Conservation (phyloP, 2,888 invertebrate species). For the Diadromus collaris region DNA sequence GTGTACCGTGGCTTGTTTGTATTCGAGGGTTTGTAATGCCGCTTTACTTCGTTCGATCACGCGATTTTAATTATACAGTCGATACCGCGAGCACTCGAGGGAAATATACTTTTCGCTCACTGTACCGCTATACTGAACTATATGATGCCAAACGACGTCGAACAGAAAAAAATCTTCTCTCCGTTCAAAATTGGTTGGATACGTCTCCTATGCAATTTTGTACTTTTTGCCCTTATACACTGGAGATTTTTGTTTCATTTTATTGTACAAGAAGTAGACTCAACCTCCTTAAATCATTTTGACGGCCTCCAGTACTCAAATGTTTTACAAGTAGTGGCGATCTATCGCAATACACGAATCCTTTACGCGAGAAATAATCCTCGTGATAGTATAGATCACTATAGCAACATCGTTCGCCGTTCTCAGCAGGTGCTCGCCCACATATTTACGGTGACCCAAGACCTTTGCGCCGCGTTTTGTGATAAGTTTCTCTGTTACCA, state of each 20-base stretch:
- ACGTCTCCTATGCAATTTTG: neutral
- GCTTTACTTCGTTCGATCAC: constrained; percentile 57
- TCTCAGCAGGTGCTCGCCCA: constrained; percentile 73
- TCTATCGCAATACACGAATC: constrained; percentile 1
- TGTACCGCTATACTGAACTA: constrained; percentile 3
- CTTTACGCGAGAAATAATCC: constrained; percentile 3
- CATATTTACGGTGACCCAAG: constrained; percentile 76
- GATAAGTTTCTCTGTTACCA: constrained; percentile 69
- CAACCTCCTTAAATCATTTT: constrained; percentile 46
- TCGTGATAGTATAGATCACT: constrained; percentile 44
- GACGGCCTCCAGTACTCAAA: constrained; percentile 13
- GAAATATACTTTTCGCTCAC: neutral
- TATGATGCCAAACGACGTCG: neutral
- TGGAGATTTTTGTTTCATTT: neutral
- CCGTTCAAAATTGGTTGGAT: neutral
- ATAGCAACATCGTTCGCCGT: constrained; percentile 37
- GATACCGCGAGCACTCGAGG: constrained; percentile 28
- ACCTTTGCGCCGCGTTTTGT: constrained; percentile 70
- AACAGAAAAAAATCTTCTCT: neutral
- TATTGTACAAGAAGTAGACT: constrained; percentile 9
- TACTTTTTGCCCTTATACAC: neutral
- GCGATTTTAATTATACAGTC: constrained; percentile 57
- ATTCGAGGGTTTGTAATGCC: constrained; percentile 29
- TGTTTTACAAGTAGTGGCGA: neutral
- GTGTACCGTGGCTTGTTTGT: constrained; percentile 4